These are phyloP conservation scores for Strigops habroptila DNA, from an alignment of 2,113 vertebrate genomes.

Conservation along the genomic window DNA sequence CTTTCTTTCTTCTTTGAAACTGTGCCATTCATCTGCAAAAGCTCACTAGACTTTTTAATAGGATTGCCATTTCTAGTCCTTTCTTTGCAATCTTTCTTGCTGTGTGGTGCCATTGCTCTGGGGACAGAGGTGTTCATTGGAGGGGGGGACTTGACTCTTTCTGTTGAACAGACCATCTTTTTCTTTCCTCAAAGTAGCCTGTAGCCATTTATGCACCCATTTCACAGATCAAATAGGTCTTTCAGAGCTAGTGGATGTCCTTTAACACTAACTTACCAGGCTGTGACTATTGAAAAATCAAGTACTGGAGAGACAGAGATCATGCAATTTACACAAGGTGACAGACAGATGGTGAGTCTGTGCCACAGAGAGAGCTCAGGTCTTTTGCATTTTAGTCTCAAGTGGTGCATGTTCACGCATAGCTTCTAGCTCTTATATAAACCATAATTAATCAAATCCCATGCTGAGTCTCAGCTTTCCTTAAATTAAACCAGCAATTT, in stretches of 20 bases:
- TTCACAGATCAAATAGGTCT: neutral
- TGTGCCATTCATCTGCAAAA: neutral
- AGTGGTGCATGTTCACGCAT: fast-evolving
- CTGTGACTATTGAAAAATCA: neutral
- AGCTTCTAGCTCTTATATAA: neutral
- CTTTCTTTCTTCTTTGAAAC: neutral
- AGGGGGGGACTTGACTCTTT: neutral
- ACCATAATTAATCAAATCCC: neutral
- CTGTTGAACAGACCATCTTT: neutral
- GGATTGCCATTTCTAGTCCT: neutral
- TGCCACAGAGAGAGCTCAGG: neutral
- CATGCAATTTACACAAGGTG: neutral
- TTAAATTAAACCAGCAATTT: neutral
- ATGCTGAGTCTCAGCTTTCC: neutral
- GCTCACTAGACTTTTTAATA: neutral
- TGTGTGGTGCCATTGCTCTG: neutral
- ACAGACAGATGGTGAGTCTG: neutral
- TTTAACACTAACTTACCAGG: neutral
- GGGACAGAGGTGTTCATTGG: neutral
- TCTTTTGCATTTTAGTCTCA: neutral
- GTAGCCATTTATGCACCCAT: neutral
- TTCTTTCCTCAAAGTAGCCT: neutral
- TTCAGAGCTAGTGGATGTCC: neutral
- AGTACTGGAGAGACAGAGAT: neutral
- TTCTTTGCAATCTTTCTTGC: neutral